Conservation (phyloP, 2,888 invertebrate genomes). For the Netelia virgata region DNA sequence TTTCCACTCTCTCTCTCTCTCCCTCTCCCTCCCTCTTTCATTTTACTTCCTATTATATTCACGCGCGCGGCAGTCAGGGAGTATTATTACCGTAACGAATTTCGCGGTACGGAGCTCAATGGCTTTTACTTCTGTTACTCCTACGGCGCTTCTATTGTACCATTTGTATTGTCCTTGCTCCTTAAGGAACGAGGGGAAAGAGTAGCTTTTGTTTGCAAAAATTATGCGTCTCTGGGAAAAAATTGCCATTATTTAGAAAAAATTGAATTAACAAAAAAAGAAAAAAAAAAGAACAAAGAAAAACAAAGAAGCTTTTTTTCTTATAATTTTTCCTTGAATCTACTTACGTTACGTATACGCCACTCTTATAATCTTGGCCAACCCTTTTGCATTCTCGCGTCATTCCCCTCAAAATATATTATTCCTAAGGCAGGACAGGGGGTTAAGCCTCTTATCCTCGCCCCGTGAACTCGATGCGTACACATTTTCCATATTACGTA, state of each 20-base stretch:
- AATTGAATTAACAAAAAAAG: not conserved
- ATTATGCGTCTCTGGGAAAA: not conserved
- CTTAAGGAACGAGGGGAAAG: not conserved
- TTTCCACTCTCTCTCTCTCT: too few relatives aligned
- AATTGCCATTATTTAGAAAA: not conserved
- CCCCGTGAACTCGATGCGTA: not conserved
- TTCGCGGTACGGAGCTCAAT: slow-evolving; percentile 17
- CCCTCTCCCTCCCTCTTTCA: not conserved
- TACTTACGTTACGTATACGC: not conserved
- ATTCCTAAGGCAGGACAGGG: not conserved
- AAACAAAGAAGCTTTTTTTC: not conserved
- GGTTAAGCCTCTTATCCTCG: not conserved
- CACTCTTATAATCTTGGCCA: not conserved
- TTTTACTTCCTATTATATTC: slow-evolving; percentile 32
- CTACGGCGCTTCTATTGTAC: not conserved
- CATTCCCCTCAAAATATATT: not conserved
- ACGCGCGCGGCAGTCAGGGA: not conserved
- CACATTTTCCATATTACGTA: not conserved
- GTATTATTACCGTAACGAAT: slow-evolving; percentile 23
- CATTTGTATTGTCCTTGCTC: not conserved
- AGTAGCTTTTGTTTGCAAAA: not conserved
- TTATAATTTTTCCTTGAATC: too few relatives aligned
- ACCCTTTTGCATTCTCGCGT: not conserved
- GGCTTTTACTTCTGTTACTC: slow-evolving; percentile 4
- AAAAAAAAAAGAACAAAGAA: not conserved